Base-by-base conservation (phyloP, 2,888 invertebrate species). In the Melangyna quadrimaculata region DNA sequence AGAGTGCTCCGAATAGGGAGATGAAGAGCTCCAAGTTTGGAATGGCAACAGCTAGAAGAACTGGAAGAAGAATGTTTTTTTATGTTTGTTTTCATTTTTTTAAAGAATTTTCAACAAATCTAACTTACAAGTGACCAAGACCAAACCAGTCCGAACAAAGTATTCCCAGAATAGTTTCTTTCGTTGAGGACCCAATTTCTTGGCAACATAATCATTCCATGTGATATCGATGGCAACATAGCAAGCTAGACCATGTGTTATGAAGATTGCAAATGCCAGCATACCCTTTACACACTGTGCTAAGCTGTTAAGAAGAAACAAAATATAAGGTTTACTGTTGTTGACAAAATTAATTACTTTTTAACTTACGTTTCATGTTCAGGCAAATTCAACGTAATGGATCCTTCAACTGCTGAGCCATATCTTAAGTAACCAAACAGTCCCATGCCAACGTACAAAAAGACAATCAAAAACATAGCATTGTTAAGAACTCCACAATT, bases 161-260 rank as follows among this genome's bases (percentile, higher is more conserved):
- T 97, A 97, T 91, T 98, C 98, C 94, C 95, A 95, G 61, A 95
- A 88, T 0, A 94, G 53, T 87, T 94, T 94, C 87, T 93, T 93
- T 6, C 94, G 93, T 91, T 93, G 94, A 89, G 94, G 94, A 61
- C 94, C 94, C 55, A 96, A 92, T 87, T 92, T 93, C 9, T 93
- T 93, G 17, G 93, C 92, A 9, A 96, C 92, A 90, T 95, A 96
- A 75, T 95, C 95, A 89, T 96, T 97, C 97, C 98, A 98, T 57
- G 97, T 93, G 88, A 99, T 97, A 89, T 97, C 97, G 88, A 98
- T 96, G 8, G 99, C 98, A 2, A 99, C 99, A 92, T 98, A 99
- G 92, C 98, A 97, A 89, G 98, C 98, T 40, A 99, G 93, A 0
- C 96, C 96, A 91, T 99, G 99, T 0, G 98, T 97, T 72, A 98